phyloP scores from a whole-genome alignment of 2,797 vertebrate species.

The Octomys mimax region DNA sequence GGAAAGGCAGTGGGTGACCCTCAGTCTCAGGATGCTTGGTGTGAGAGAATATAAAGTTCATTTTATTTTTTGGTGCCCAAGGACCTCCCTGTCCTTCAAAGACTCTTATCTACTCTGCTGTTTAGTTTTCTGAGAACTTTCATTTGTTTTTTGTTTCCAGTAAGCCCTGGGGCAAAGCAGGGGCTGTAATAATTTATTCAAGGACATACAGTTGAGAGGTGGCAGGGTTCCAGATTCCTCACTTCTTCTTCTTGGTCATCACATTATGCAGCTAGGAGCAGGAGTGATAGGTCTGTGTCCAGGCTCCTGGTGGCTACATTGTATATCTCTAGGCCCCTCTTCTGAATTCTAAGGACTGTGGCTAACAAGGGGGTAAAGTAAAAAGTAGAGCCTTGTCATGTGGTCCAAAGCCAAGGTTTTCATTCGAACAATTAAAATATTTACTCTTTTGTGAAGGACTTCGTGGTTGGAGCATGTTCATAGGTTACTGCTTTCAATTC shows the following conservation, averaged over 20 bases:
- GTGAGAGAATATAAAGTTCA: background rate
- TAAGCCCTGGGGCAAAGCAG: background rate
- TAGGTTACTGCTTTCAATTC: background rate
- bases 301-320: background rate
- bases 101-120: background rate
- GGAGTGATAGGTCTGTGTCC: background rate
- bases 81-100: background rate
- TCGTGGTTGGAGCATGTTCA: background rate
- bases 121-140: slow-evolving; percentile 17
- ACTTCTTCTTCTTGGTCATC: background rate
- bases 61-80: background rate
- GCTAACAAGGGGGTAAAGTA: background rate
- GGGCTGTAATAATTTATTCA: background rate
- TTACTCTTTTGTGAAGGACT: background rate
- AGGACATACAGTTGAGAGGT: background rate
- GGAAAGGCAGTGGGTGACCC: too few species aligned
- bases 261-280: background rate
- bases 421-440: background rate
- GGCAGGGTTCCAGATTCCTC: background rate
- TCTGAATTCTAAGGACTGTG: background rate
- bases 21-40: background rate
- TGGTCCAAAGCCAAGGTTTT: background rate
- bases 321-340: background rate
- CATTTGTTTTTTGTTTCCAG: background rate
- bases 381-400: background rate